Evolutionary conservation across 2,113 vertebrate species (phyloP), one percentile per base, ranked within the genome.

Genomic region (Oncorhynchus keta): DNA sequence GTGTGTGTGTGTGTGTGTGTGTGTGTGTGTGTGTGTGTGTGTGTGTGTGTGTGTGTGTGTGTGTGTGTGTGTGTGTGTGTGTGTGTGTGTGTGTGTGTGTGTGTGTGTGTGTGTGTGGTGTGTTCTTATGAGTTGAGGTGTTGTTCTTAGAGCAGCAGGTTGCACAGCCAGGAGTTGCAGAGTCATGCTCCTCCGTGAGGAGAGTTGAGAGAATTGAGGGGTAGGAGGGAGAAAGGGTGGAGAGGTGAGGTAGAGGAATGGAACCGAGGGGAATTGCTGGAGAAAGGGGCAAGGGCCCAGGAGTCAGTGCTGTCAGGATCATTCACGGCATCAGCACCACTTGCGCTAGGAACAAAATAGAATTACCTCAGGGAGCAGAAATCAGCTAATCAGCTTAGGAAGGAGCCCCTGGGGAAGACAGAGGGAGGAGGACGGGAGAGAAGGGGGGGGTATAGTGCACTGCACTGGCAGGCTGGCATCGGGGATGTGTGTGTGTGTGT

Each of bases 301-400:
- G 85, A 85, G 86, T 78, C 82, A 84, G 83, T 75, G 12, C 88
- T 92, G 91, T 91, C 89, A 87, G 84, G 89, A 89, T 89, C 91
- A 92, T 91, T 91, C 91, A 87, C 86, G 79, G 85, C 89, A 83
- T 70, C 51, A 59, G 88, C 81, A 80, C 78, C 77, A 55, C 81
- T 84, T 79, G 84, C 73, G n/a, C 81, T 74, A 83, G 80, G 87
- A 92, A 91, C 87, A 91, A 90, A 93, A 86, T 81, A 76, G 75
- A 84, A 83, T 77, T 88, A 86, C 90, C 87, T 84, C 75, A 14
- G 89, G 89, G 89, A 90, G 79, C 74, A 89, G 81, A 90, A 90
- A 89, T 84, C 82, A 86, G 89, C 89, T 82, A 91, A 90, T 86
- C 92, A 92, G 92, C 89, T 91, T 86, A 92, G 84, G 78, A 83